Conservation (phyloP, 1,140 invertebrate species). For the Heliconius congener region DNA sequence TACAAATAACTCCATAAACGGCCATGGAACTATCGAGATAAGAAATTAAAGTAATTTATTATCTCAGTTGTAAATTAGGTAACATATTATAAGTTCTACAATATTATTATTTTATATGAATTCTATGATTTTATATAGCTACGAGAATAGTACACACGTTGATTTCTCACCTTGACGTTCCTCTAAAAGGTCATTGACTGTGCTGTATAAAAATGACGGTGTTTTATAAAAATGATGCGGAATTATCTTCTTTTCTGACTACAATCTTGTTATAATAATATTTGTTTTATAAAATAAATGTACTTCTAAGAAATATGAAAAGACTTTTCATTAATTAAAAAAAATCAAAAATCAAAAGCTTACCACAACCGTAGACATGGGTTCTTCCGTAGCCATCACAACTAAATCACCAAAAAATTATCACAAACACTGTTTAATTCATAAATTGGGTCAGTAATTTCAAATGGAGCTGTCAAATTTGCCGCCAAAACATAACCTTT, state of each 20-base stretch:
- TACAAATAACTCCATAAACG: too few relatives aligned
- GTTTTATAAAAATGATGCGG: background rate
- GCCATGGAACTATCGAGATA: too few relatives aligned
- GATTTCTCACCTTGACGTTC: background rate
- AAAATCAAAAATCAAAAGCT: slow-evolving; percentile 19
- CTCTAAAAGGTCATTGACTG: background rate
- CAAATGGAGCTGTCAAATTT: slow-evolving; percentile 22
- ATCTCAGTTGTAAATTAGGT: too few relatives aligned
- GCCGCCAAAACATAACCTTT: slow-evolving; percentile 28
- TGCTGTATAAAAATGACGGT: background rate
- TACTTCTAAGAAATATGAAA: too few relatives aligned
- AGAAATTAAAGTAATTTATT: too few relatives aligned
- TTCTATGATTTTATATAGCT: too few relatives aligned
- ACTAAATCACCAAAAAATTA: slow-evolving; percentile 29
- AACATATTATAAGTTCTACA: too few relatives aligned
- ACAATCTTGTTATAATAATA: too few relatives aligned
- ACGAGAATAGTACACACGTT: background rate
- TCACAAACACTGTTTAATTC: slow-evolving; percentile 19
- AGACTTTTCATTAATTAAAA: too few relatives aligned
- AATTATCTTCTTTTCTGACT: too few relatives aligned
- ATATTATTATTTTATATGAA: too few relatives aligned
- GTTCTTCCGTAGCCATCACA: slow-evolving; percentile 61
- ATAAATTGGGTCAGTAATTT: slow-evolving; percentile 6
- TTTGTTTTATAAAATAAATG: too few relatives aligned
- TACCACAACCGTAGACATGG: slow-evolving; percentile 58